Base-by-base conservation (phyloP, 2,113 vertebrate genomes). In the Ramphastos sulfuratus region DNA sequence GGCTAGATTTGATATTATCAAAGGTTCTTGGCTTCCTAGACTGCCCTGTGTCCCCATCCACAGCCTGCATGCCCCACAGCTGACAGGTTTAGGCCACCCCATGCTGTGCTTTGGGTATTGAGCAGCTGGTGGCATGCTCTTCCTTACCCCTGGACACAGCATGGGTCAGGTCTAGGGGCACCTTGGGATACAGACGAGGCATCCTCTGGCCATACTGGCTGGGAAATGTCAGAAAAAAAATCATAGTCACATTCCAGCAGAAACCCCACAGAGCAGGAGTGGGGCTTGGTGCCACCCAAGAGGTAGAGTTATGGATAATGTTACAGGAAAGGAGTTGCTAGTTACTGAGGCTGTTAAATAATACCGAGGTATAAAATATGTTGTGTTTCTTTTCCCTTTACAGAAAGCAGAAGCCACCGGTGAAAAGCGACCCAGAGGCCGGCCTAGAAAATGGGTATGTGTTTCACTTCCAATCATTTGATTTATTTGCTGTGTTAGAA, bases 381-480 rank as follows among this genome's bases (percentile, higher is more conserved):
- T 94, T 93, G 91, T 93, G 90, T 97, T 94, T 90, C 96, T 95
- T 96, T 91, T 95, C 66, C 66, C 72, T 94, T 97, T 96, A 79
- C 94, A 99, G 99, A 99, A 99, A 98, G 98, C 98, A 97, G 99
- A 99, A 98, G 98, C 98, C 54, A 97, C 97, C 92, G 98, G 98
- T 96, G 98, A 99, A 98, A 98, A 98, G 96, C 98, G 99, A 97
- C 99, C 99, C 93, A 98, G 99, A 97, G 99, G 99, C 85, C 98
- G 99, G 97, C 99, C 99, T 70, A 99, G 99, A 97, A 99, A 99
- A 99, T 99, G 99, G 99, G 99, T 99, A 98, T 97, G 99, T 97
- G 85, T 96, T 96, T 46, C 58, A 55, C 19, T 91, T 87, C 33
- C 44, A 64, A 33, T 69, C 23, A 21, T 75, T 37, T 71, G 61